Evolutionary conservation across 2,888 invertebrate genomes (phyloP).

Genomic region (Drosophila heteroneura): DNA sequence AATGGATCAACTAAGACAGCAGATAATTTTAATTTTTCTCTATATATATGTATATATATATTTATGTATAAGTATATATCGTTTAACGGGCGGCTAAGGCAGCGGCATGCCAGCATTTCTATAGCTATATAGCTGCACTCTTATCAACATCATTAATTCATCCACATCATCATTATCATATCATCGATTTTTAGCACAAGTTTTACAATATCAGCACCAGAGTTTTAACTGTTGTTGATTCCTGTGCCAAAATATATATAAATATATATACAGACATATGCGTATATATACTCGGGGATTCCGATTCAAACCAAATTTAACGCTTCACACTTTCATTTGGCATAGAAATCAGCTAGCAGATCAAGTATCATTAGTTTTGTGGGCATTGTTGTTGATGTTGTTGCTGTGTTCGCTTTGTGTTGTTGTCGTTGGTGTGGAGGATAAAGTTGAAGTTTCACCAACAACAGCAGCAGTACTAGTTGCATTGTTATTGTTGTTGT

Average conservation of each 20-base stretch:
- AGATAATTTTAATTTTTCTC: not conserved
- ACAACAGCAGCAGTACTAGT: constrained; percentile 71
- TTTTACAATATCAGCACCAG: constrained; percentile 68
- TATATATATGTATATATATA: constrained; percentile 19
- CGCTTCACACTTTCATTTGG: constrained; percentile 36
- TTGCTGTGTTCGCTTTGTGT: constrained; percentile 62
- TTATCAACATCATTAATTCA: constrained; percentile 44
- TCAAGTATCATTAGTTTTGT: constrained; percentile 77
- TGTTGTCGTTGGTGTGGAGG: constrained; percentile 64
- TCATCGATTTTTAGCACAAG: constrained; percentile 65
- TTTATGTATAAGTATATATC: constrained; percentile 43
- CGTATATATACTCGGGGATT: constrained; percentile 6
- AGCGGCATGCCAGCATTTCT: constrained; percentile 59
- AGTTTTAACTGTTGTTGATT: constrained; percentile 50
- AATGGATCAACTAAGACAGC: constrained; percentile 47
- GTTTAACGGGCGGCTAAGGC: constrained; percentile 56
- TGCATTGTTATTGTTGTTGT: constrained; percentile 71
- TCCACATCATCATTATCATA: constrained; percentile 31
- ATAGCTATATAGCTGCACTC: constrained; percentile 60
- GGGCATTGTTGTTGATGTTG: constrained; percentile 61
- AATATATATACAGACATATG: not conserved
- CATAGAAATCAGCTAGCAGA: constrained; percentile 58
- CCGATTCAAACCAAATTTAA: constrained; percentile 23
- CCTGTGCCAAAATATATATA: constrained; percentile 60
- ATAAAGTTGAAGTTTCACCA: constrained; percentile 76